Evolutionary conservation across 2,797 vertebrate genomes (phyloP).

Genomic region (Helicolenus hilgendorfi): DNA sequence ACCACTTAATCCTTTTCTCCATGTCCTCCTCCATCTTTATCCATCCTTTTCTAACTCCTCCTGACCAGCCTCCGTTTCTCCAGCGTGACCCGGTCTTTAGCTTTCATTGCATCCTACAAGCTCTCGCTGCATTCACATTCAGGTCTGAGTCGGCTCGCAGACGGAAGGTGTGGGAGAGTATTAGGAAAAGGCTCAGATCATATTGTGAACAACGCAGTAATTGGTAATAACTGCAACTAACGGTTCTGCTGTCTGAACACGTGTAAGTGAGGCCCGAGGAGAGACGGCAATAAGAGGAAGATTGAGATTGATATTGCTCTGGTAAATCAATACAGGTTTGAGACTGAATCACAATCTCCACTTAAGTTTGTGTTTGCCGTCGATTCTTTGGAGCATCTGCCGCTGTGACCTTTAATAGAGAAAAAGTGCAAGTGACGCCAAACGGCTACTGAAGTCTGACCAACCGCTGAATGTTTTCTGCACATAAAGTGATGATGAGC

Average conservation of each 20-base stretch:
- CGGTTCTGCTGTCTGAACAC: slow-evolving; percentile 26
- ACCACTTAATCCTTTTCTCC: slow-evolving; percentile 29
- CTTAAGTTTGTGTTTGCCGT: slow-evolving; percentile 31
- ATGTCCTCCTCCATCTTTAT: slow-evolving; percentile 18
- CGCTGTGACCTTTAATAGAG: slow-evolving; percentile 28
- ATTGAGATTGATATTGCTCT: slow-evolving; percentile 65
- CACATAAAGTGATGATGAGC: slow-evolving; percentile 13
- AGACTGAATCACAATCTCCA: slow-evolving; percentile 37
- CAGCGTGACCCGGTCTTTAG: not conserved
- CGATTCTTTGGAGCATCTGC: slow-evolving; percentile 10
- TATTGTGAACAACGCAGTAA: slow-evolving; percentile 42
- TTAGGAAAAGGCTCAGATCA: not conserved
- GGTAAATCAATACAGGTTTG: slow-evolving; percentile 64
- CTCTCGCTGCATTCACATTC: not conserved
- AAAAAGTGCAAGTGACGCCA: slow-evolving; percentile 24
- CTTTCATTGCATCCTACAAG: not conserved
- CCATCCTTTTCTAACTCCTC: not conserved
- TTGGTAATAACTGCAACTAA: slow-evolving; percentile 51
- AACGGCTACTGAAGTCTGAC: slow-evolving; percentile 19
- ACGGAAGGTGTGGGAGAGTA: not conserved
- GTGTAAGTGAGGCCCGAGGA: slow-evolving; percentile 35
- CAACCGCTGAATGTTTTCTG: slow-evolving; percentile 13
- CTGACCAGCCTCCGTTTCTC: not conserved
- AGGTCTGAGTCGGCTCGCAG: not conserved
- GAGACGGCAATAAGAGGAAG: slow-evolving; percentile 36